Evolutionary conservation across 2,797 vertebrate genomes (phyloP), one percentile per base, ranked within the genome.

Genomic region (Tiaroga cobitis): DNA sequence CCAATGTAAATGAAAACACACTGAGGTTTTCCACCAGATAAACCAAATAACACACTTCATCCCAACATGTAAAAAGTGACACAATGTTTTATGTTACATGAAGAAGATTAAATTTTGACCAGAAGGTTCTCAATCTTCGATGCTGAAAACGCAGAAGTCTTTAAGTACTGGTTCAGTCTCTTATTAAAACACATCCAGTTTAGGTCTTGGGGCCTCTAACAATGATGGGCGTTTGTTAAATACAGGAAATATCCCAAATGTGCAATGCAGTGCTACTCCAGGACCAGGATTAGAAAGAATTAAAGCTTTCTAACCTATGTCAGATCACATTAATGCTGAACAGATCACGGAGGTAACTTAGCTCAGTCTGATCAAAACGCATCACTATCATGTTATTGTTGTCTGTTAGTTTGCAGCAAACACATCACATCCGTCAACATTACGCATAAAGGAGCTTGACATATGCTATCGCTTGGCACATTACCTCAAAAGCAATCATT

Each of bases 351-450:
- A 51, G 56, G 67, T 59, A 29, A 10, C 56, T 59, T 21, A 41
- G 7, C 34, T 29, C 18, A 41, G n/a, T 1, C 21, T 39, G 13
- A 69, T 39, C 6, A 21, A 4, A 39, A 26, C 16, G 21, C 34
- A 29, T 19, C 24, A 26, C 67, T 29, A 34, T 56, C 49, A 9
- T 37, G 46, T 39, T 56, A 21, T 56, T 81, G 80, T 70, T 81
- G 49, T 59, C 67, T 41, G 67, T 39, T 29, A 41, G 49, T 81
- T 56, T 72, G 51, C 34, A 76, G 16, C 59, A 83, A 75, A 68
- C 29, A 29, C 73, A 68, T 41, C 18, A 76, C 61, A 54, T 41
- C 61, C 32, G 29, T 76, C 16, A 76, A 67, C 72, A 54, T 54
- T 56, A 68, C 61, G 46, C 73, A 65, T 18, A 34, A n/a, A n/a